Conservation (phyloP, 2,888 invertebrate species). For the Watsonalla binaria region DNA sequence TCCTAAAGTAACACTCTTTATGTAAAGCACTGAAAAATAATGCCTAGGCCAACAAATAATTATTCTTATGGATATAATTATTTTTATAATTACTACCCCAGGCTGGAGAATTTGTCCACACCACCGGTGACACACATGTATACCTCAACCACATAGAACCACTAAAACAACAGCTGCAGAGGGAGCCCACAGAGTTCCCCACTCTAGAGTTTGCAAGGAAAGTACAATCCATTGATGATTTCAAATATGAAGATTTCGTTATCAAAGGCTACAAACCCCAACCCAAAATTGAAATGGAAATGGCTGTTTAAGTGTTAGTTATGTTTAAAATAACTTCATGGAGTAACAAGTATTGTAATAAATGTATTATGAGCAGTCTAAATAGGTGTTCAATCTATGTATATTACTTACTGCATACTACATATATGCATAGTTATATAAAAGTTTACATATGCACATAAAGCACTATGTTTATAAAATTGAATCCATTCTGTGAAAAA, state of each 20-base stretch:
- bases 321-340: background rate
- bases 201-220: slow-evolving; percentile 86
- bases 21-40: too few relatives aligned
- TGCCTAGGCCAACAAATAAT: background rate
- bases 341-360: too few relatives aligned
- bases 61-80: background rate
- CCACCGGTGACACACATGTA: slow-evolving; percentile 96
- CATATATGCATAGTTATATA: too few relatives aligned
- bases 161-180: slow-evolving; percentile 86
- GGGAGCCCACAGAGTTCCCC: slow-evolving; percentile 91
- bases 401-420: too few relatives aligned
- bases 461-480: too few relatives aligned
- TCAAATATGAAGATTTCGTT: slow-evolving; percentile 91
- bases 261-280: slow-evolving; percentile 91
- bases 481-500: too few relatives aligned
- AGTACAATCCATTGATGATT: slow-evolving; percentile 90
- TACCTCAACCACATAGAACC: slow-evolving; percentile 94
- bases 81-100: slow-evolving; percentile 45
- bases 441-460: too few relatives aligned
- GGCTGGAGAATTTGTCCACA: slow-evolving; percentile 96
- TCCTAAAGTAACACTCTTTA: too few relatives aligned
- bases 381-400: too few relatives aligned
- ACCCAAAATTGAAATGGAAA: slow-evolving; percentile 93
- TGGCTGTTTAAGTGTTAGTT: slow-evolving; percentile 84
- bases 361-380: too few relatives aligned